Conservation (phyloP, 2,113 vertebrate genomes). For the Pluvianellus socialis region DNA sequence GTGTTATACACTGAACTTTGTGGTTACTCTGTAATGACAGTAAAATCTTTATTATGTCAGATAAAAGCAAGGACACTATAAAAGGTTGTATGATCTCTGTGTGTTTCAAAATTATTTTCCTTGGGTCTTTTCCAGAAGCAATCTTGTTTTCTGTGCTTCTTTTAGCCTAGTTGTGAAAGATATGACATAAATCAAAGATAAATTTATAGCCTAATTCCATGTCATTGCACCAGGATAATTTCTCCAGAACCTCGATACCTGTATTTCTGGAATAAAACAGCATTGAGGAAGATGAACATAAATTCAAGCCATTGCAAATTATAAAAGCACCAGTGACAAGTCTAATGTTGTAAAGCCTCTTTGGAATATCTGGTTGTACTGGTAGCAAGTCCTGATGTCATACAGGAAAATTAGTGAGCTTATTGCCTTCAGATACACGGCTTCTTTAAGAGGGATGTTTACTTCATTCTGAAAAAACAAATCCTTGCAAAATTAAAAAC, state of each 20-base stretch:
- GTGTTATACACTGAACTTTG: not conserved
- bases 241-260: not conserved
- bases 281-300: not conserved
- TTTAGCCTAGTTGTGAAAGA: not conserved
- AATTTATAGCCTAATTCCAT: not conserved
- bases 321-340: not conserved
- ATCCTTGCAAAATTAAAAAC: slow-evolving; percentile 13
- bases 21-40: not conserved
- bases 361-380: not conserved
- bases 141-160: not conserved
- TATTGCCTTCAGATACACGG: not conserved
- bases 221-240: not conserved
- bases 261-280: not conserved
- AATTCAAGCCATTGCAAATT: not conserved
- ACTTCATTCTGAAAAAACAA: not conserved
- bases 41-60: not conserved
- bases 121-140: not conserved
- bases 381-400: not conserved
- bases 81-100: not conserved
- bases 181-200: not conserved
- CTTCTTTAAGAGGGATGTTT: not conserved
- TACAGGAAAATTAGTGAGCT: not conserved
- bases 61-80: not conserved
- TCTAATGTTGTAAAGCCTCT: not conserved
- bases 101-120: not conserved